A percentile compares a stretch with the other conserved stretches of the same genome.
Evolutionary conservation across 2,113 vertebrate genomes (phyloP).

Genomic region (Scolopax mira): DNA sequence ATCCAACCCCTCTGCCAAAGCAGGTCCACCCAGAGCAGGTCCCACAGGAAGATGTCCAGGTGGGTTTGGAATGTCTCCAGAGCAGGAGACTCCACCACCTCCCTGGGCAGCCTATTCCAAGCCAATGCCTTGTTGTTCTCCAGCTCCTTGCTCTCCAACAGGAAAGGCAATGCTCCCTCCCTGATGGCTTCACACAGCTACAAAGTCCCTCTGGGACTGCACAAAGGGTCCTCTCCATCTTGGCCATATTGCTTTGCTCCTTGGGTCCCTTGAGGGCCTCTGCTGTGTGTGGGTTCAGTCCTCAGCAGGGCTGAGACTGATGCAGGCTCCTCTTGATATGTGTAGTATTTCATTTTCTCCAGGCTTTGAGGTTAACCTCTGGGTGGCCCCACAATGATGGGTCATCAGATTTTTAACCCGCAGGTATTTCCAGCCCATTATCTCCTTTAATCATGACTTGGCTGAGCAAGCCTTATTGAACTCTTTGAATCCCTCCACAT

Average conservation of each 20-base stretch:
- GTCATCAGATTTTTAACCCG: background rate
- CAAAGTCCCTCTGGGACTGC: fast-evolving
- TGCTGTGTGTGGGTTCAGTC: background rate
- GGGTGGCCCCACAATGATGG: background rate
- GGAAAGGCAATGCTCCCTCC: background rate
- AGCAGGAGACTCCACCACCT: no score
- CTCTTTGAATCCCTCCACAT: background rate
- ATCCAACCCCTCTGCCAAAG: no score
- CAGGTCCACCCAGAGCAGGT: no score
- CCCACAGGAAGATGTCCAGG: no score
- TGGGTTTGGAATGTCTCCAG: no score
- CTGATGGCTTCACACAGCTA: background rate
- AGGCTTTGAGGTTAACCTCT: background rate
- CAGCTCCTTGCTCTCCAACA: background rate
- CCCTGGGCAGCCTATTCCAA: no score
- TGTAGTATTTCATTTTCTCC: background rate
- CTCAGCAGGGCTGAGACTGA: background rate
- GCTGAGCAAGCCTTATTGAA: background rate
- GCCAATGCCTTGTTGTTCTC: background rate
- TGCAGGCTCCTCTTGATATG: background rate
- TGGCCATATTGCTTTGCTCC: background rate
- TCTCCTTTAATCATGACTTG: background rate
- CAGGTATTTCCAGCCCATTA: background rate
- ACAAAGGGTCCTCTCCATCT: background rate
- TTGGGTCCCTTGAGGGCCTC: background rate